Evolutionary conservation across 2,888 invertebrate species (phyloP), one percentile per base, ranked within the genome.

Genomic region (Pherbina coryleti): DNA sequence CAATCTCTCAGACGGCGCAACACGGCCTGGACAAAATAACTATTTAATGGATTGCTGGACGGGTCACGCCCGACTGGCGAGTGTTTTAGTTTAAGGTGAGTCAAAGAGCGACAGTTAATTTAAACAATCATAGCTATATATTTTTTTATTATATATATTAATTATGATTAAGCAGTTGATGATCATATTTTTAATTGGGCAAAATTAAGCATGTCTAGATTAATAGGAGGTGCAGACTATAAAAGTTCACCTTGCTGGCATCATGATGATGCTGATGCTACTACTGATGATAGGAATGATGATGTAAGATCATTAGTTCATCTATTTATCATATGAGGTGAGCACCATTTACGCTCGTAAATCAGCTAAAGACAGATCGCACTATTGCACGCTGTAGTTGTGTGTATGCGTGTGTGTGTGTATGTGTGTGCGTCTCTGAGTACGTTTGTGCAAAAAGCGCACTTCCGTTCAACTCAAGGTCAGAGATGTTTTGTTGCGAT

Each of bases 11-110:
- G 51, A 37, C 85, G 86, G 86, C 87, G 86, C 87, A 86, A 84
- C 82, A 85, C 85, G 86, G 86, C 85, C 86, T 85, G 85, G 83
- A 84, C 86, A 88, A 44, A 86, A 85, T 85, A 86, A 87, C 86
- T 88, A 88, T 89, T 89, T 89, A 90, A 90, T 90, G 90, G 90
- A 90, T 90, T 89, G 89, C 90, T 90, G 90, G 90, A 90, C 90
- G 90, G 90, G 90, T 90, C 87, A 90, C 90, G 90, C 90, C 90
- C 90, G 90, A 90, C 90, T 90, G 90, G 90, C 90, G 90, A 90
- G 90, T 89, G 89, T 90, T 90, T 88, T 90, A 88, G 88, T 89
- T 89, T 90, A 90, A 90, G 90, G 90, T 90, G 80, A 89, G 89
- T 86, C n/a, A 49, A 44, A 44, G 44, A 44, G 44, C 44, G 2